These are phyloP conservation scores for Platichthys flesus DNA, from an alignment of 2,113 vertebrate genomes.

Conservation along the genomic window DNA sequence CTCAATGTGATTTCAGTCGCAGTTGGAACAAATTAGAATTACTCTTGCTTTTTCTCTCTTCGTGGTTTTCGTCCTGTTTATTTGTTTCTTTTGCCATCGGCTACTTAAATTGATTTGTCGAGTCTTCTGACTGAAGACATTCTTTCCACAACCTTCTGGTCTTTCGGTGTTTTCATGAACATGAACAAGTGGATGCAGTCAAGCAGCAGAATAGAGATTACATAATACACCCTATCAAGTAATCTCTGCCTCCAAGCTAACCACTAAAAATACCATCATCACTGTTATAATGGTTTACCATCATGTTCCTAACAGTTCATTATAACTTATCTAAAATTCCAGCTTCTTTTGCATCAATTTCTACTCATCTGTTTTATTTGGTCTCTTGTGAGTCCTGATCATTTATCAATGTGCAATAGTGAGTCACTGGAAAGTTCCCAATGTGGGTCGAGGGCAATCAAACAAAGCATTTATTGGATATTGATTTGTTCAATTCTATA, in stretches of 20 bases:
- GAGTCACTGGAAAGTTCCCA: background rate
- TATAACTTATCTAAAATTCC: background rate
- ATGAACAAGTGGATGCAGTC: slow-evolving; percentile 1
- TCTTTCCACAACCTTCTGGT: background rate
- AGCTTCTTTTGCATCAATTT: background rate
- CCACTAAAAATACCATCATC: background rate
- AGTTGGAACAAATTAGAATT: background rate
- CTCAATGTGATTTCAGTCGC: background rate
- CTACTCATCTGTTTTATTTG: background rate
- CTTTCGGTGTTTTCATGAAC: background rate
- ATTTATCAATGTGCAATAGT: background rate
- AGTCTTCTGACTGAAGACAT: background rate
- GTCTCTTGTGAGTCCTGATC: background rate
- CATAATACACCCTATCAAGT: background rate
- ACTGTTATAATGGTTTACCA: background rate
- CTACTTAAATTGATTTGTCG: background rate
- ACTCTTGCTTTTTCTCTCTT: background rate
- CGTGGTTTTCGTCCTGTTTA: background rate
- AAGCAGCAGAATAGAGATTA: background rate
- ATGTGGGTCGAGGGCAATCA: background rate
- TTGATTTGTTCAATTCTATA: background rate
- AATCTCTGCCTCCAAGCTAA: background rate
- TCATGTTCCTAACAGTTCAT: background rate
- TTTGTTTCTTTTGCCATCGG: background rate
- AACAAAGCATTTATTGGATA: background rate